Conservation (phyloP, 2,113 vertebrate species). For the Sialia sialis region DNA sequence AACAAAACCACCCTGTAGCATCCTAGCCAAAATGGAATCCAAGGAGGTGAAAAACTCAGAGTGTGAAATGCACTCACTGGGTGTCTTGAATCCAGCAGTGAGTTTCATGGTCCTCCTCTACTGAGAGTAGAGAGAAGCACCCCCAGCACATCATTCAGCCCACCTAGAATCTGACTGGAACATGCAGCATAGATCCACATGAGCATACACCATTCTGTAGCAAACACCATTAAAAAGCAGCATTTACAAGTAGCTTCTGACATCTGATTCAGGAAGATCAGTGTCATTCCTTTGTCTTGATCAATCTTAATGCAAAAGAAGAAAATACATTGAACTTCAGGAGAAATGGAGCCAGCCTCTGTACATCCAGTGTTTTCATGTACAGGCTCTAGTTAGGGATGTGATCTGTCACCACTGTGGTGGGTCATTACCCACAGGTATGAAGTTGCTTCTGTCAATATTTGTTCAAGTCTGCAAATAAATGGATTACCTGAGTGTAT, state of each 20-base stretch:
- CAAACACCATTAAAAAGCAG: not conserved
- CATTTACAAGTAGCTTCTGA: not conserved
- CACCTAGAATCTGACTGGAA: not conserved
- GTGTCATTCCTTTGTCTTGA: not conserved
- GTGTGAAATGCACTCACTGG: not conserved
- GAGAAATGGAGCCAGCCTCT: not conserved
- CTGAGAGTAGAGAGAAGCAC: not conserved
- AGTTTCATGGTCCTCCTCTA: not conserved
- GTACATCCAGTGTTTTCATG: not conserved
- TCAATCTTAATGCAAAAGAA: not conserved
- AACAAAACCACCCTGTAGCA: not conserved
- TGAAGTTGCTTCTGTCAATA: constrained; percentile 23
- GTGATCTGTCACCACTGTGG: not conserved
- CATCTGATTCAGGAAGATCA: not conserved
- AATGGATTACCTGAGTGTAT: not conserved
- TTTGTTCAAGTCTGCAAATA: constrained; percentile 37
- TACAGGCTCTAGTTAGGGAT: not conserved
- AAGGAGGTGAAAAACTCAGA: not conserved
- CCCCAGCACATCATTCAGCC: not conserved
- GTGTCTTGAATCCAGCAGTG: not conserved
- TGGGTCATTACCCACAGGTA: not conserved
- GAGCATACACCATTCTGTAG: not conserved
- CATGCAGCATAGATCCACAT: not conserved
- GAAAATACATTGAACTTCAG: not conserved
- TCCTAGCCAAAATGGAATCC: not conserved